These are phyloP conservation scores for Dolichoris vasculosae DNA, from an alignment of 1,140 invertebrate genomes.

Conservation along the genomic window DNA sequence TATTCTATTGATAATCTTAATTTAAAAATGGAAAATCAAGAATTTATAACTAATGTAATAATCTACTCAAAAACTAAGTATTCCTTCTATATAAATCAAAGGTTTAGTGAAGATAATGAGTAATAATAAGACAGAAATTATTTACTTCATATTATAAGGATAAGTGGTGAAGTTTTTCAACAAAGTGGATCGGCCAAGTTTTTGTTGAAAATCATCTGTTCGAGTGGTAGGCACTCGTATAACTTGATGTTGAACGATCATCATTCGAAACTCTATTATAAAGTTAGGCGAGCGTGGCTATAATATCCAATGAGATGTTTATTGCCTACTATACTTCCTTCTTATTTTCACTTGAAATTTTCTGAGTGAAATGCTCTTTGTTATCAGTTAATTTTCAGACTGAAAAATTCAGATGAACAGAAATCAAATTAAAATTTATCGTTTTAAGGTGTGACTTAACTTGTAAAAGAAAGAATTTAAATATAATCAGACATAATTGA, in stretches of 20 bases:
- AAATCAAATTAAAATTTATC: not conserved
- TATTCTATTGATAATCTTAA: no score
- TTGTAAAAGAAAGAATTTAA: not conserved
- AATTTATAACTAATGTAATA: not conserved
- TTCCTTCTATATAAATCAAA: not conserved
- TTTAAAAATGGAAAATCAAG: no score
- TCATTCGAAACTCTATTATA: slow-evolving; percentile 29
- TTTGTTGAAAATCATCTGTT: slow-evolving; percentile 19
- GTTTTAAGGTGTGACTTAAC: not conserved
- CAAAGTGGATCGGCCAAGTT: slow-evolving; percentile 1
- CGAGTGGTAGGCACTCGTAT: slow-evolving; percentile 8
- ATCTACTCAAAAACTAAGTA: not conserved
- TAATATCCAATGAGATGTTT: slow-evolving; percentile 27
- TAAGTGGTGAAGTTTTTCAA: slow-evolving; percentile 26
- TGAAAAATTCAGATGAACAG: not conserved
- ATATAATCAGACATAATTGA: no score
- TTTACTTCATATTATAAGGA: not conserved
- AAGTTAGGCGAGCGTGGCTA: slow-evolving; percentile 12
- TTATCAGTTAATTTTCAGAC: not conserved
- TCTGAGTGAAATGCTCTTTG: not conserved
- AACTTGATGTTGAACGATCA: slow-evolving; percentile 30
- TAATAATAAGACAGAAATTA: not conserved
- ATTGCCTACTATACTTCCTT: not conserved
- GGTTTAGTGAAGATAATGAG: not conserved
- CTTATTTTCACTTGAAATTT: slow-evolving; percentile 5